A percentile compares a stretch with the other conserved stretches of the same genome.
Evolutionary conservation across 2,888 invertebrate species (phyloP).

Genomic region (Altica lythri): DNA sequence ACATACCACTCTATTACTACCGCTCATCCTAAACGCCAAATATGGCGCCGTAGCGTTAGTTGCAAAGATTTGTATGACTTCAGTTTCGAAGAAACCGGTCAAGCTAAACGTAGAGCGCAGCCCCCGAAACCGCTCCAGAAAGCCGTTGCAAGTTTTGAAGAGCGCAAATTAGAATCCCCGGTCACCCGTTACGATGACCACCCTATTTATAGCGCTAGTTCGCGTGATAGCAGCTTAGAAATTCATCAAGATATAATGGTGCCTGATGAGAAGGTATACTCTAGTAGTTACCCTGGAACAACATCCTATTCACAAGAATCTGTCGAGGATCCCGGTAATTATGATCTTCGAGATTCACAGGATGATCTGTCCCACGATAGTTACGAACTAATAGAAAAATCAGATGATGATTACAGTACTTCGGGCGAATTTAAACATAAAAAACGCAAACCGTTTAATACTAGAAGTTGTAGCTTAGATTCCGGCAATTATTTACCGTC

Average conservation of each 20-base stretch:
- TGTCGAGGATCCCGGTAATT: conserved; percentile 67
- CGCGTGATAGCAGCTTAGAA: conserved; percentile 67
- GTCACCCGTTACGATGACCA: conserved; percentile 75
- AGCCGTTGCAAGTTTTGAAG: conserved; percentile 48
- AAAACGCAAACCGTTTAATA: conserved; percentile 49
- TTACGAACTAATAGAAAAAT: conserved; percentile 82
- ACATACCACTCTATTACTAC: conserved; percentile 44
- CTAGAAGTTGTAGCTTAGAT: conserved; percentile 73
- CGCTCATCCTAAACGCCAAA: conserved; percentile 58
- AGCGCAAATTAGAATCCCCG: conserved; percentile 67
- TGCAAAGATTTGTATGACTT: conserved; percentile 82
- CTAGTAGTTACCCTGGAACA: conserved; percentile 85
- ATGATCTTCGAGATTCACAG: conserved; percentile 73
- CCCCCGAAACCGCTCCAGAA: conserved; percentile 56
- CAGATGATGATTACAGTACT: conserved; percentile 66
- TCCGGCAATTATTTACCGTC: conserved; percentile 79
- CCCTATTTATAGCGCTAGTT: conserved; percentile 66
- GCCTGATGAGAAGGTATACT: conserved; percentile 76
- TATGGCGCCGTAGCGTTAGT: conserved; percentile 80
- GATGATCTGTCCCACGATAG: conserved; percentile 89
- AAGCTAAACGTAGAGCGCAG: conserved; percentile 65
- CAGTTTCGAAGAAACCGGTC: conserved; percentile 73
- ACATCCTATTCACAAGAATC: conserved; percentile 68
- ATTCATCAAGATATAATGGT: conserved; percentile 68
- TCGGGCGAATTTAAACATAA: conserved; percentile 53